Conservation (phyloP, 2,888 invertebrate genomes). For the Steromphala cineraria region DNA sequence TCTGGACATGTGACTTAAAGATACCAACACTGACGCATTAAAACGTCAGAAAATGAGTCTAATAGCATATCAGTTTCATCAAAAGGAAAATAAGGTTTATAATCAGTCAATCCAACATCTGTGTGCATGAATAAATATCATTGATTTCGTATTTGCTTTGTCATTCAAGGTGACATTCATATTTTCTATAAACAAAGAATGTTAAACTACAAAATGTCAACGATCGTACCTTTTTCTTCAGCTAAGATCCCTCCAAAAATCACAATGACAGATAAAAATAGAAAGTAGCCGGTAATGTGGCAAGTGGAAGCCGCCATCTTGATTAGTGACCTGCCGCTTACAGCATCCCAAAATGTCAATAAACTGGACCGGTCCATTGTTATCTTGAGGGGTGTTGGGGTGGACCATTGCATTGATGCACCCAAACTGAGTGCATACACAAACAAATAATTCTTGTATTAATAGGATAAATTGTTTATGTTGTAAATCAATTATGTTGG, state of each 20-base stretch:
- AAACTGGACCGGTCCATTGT: background rate
- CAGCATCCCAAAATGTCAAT: background rate
- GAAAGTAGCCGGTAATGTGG: background rate
- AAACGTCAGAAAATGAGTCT: too few species aligned
- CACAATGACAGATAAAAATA: background rate
- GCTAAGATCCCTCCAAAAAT: background rate
- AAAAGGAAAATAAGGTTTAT: too few species aligned
- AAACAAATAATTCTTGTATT: too few species aligned
- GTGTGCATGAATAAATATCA: too few species aligned
- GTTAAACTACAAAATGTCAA: background rate
- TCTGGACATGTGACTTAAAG: too few species aligned
- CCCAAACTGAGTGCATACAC: too few species aligned
- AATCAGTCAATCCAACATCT: too few species aligned
- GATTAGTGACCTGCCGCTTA: background rate
- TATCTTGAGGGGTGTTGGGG: background rate
- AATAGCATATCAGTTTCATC: too few species aligned
- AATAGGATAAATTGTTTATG: too few species aligned
- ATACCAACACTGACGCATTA: too few species aligned
- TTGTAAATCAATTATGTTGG: too few species aligned
- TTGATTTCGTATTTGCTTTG: too few species aligned
- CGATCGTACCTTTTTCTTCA: background rate
- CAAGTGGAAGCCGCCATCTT: conserved; percentile 5
- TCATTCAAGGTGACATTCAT: background rate
- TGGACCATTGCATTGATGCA: background rate
- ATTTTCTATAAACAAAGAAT: background rate